Percentiles rank a stretch among this genome's conserved stretches.
Conservation (phyloP, 2,113 vertebrate species). For the Rhinolophus ferrumequinum region DNA sequence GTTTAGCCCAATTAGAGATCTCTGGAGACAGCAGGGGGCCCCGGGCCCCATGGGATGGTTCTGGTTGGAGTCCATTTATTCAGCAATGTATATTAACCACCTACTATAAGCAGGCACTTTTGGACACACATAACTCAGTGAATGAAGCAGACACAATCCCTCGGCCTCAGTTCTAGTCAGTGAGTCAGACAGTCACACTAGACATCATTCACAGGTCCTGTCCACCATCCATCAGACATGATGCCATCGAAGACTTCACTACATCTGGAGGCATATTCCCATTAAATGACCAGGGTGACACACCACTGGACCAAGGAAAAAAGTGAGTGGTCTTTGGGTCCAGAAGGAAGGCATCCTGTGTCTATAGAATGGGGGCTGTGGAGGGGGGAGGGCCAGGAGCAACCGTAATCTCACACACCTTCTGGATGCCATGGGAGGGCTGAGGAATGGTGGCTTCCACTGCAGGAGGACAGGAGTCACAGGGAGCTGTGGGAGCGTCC, state of each 20-base stretch:
- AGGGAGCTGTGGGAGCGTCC: no score
- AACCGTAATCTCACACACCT: not conserved
- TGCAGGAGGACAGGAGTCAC: not conserved
- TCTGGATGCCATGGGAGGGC: no score
- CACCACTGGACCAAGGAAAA: not conserved
- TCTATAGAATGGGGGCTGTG: not conserved
- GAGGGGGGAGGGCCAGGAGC: no score
- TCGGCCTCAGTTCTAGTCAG: not conserved
- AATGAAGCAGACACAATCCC: not conserved
- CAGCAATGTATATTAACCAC: not conserved
- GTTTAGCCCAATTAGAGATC: not conserved
- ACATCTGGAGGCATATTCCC: no score
- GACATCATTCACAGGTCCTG: no score
- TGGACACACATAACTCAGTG: not conserved
- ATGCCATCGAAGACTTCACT: not conserved
- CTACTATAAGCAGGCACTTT: not conserved
- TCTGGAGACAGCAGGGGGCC: no score
- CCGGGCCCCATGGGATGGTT: not conserved
- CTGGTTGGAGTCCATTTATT: not conserved
- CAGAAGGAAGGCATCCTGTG: not conserved
- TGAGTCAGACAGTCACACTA: not conserved
- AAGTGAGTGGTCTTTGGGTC: not conserved
- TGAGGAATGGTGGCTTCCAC: not conserved
- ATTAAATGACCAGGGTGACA: not conserved
- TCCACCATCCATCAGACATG: not conserved